phyloP scores from a whole-genome alignment of 2,888 invertebrate species.

The Acleris laterana region DNA sequence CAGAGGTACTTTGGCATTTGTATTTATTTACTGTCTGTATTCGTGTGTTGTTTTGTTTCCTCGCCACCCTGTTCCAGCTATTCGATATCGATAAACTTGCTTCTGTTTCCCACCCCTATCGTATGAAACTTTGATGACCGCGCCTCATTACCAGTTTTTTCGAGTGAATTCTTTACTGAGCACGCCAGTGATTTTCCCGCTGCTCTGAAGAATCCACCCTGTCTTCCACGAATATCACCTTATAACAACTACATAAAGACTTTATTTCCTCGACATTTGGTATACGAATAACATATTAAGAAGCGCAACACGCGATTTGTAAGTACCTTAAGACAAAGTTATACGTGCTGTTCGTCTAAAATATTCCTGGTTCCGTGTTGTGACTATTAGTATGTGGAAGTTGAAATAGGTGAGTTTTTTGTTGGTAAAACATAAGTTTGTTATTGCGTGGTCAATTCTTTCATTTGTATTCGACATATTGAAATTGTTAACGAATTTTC shows the following conservation, averaged over 20 bases:
- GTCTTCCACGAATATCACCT: neutral
- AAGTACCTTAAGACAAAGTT: slow-evolving; percentile 14
- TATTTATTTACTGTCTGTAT: no score
- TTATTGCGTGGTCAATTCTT: neutral
- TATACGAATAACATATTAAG: neutral
- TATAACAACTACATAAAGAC: slow-evolving; percentile 1
- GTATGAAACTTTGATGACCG: slow-evolving; percentile 66
- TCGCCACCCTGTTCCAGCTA: neutral
- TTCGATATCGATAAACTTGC: slow-evolving; percentile 34
- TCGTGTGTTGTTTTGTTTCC: no score
- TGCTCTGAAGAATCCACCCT: slow-evolving; percentile 7
- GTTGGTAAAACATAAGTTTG: neutral
- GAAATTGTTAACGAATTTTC: neutral
- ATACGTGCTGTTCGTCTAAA: slow-evolving; percentile 9
- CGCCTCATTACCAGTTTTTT: slow-evolving; percentile 74
- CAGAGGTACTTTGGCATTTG: no score
- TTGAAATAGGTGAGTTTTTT: neutral
- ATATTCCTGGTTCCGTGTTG: slow-evolving; percentile 6
- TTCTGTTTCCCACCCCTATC: slow-evolving; percentile 45
- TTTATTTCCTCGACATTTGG: neutral
- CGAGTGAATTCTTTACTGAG: slow-evolving; percentile 69
- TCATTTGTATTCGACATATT: neutral
- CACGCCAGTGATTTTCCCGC: slow-evolving; percentile 63
- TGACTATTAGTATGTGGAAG: neutral
- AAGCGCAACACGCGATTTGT: slow-evolving; percentile 31